A percentile compares a stretch with the other conserved stretches of the same genome.
These are phyloP conservation scores for Antennarius maculatus DNA, from an alignment of 2,797 vertebrate species.

Conservation along the genomic window DNA sequence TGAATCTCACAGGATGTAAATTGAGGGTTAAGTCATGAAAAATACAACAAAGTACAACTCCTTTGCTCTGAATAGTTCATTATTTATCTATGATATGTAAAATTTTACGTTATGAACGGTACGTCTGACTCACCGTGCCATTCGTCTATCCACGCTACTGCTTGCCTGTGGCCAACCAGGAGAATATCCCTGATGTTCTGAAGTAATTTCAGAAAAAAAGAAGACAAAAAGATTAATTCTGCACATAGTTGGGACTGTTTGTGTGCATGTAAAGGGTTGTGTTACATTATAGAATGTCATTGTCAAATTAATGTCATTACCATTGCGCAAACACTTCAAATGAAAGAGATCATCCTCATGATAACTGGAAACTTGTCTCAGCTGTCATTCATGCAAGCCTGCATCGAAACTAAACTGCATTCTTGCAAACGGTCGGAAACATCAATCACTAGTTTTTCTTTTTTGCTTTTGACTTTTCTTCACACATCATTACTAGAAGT, in stretches of 20 bases:
- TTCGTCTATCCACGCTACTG: slow-evolving; percentile 86
- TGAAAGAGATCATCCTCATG: not conserved
- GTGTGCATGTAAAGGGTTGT: not conserved
- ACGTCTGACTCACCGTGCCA: slow-evolving; percentile 82
- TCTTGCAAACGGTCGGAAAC: not conserved
- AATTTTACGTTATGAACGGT: not conserved
- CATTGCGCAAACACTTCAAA: slow-evolving; percentile 11
- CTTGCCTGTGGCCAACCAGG: slow-evolving; percentile 85
- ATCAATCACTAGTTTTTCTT: slow-evolving; percentile 8
- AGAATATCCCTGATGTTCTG: slow-evolving; percentile 86
- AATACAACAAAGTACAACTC: slow-evolving; percentile 1
- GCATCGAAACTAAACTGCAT: slow-evolving; percentile 18
- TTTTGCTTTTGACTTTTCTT: slow-evolving; percentile 27
- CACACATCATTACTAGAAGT: slow-evolving; percentile 5
- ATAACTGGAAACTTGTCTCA: slow-evolving; percentile 13
- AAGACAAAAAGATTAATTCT: slow-evolving; percentile 8
- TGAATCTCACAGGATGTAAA: slow-evolving; percentile 13
- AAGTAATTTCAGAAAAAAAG: slow-evolving; percentile 9
- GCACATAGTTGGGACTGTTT: not conserved
- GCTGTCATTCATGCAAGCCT: not conserved
- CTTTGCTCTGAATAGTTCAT: slow-evolving; percentile 2
- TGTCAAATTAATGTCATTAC: slow-evolving; percentile 4
- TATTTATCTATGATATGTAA: not conserved
- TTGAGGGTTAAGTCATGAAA: slow-evolving; percentile 12
- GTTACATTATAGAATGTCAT: not conserved